Conservation (phyloP, 2,888 invertebrate species). For the Mechanitis messenoides region DNA sequence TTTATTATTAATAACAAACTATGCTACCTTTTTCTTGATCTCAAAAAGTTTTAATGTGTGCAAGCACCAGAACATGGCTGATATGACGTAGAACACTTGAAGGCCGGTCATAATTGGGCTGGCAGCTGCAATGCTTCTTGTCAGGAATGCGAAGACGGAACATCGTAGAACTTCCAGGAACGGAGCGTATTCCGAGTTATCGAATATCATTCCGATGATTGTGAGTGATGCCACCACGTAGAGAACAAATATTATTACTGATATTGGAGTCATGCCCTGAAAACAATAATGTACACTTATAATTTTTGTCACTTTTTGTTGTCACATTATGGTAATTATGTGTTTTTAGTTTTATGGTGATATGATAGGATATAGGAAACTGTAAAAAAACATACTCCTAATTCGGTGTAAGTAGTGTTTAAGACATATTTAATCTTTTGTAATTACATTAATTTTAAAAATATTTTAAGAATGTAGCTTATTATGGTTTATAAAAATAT, state of each 20-base stretch:
- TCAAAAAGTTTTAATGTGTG: constrained; percentile 77
- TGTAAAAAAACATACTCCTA: no score
- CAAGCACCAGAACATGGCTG: constrained; percentile 80
- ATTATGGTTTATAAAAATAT: no score
- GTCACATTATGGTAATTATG: no score
- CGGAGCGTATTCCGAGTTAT: constrained; percentile 78
- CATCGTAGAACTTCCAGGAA: constrained; percentile 81
- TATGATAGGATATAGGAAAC: no score
- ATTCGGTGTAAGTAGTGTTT: no score
- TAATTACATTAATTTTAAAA: no score
- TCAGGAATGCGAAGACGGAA: constrained; percentile 74
- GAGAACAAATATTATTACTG: constrained; percentile 75
- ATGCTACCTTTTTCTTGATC: constrained; percentile 54
- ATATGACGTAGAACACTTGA: constrained; percentile 77
- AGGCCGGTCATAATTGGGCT: constrained; percentile 60
- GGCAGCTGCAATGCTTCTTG: constrained; percentile 52
- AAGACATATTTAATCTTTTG: no score
- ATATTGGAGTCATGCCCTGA: constrained; percentile 79
- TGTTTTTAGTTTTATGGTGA: no score
- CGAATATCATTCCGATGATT: constrained; percentile 83
- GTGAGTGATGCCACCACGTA: constrained; percentile 83
- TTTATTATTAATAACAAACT: constrained; percentile 6
- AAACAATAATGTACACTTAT: constrained; percentile 20
- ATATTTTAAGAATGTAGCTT: no score
- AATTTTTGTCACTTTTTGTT: no score